These are phyloP conservation scores for Cinara cedri DNA, from an alignment of 2,888 invertebrate species.

Conservation along the genomic window DNA sequence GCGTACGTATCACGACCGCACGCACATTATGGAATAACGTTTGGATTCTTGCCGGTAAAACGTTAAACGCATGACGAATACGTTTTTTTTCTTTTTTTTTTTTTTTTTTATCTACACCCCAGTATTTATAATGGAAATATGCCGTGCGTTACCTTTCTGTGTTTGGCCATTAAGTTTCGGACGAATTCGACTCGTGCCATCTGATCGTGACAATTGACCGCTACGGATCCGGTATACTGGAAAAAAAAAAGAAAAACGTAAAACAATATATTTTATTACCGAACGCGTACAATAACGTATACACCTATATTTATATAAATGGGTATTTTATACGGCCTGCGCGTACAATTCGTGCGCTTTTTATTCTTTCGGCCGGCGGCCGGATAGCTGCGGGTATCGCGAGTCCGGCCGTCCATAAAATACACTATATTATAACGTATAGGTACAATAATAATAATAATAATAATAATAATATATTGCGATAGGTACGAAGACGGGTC, in stretches of 20 bases:
- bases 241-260: constrained; percentile 23
- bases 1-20: too few species aligned
- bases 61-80: too few species aligned
- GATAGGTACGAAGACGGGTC: not conserved
- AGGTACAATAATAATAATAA: too few species aligned
- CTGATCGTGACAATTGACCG: constrained; percentile 52
- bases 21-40: too few species aligned
- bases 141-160: constrained; percentile 48
- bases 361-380: not conserved
- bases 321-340: not conserved
- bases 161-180: constrained; percentile 48
- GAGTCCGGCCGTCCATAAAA: not conserved
- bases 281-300: not conserved
- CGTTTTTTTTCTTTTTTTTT: too few species aligned
- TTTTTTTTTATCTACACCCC: too few species aligned
- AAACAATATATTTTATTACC: constrained; percentile 14
- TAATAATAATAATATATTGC: not conserved
- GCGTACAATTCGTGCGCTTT: constrained; percentile 13
- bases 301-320: not conserved
- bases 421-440: not conserved
- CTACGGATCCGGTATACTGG: constrained; percentile 49
- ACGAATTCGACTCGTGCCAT: constrained; percentile 50
- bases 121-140: too few species aligned
- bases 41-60: too few species aligned
- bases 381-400: not conserved